These are phyloP conservation scores for Phalangium opilio DNA, from an alignment of 2,888 invertebrate species.

Conservation along the genomic window DNA sequence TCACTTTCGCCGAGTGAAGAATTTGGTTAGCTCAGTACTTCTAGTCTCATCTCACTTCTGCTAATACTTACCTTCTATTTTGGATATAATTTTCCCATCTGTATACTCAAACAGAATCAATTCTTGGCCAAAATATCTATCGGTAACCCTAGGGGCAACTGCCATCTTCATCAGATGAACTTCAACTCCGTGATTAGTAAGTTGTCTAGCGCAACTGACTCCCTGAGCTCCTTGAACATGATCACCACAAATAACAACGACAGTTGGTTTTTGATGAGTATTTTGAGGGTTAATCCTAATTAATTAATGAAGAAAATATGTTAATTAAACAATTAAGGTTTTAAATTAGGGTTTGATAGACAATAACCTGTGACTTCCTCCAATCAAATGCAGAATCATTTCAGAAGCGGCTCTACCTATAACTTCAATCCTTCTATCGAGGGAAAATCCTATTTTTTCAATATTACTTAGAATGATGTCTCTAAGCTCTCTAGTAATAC, in stretches of 20 bases:
- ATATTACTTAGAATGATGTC: conserved; percentile 50
- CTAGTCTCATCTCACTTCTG: too few species aligned
- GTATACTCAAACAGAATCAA: conserved; percentile 50
- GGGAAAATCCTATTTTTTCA: conserved; percentile 48
- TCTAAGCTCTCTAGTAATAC: conserved; percentile 49
- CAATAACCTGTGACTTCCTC: conserved; percentile 53
- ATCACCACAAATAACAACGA: conserved; percentile 55
- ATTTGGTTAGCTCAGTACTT: too few species aligned
- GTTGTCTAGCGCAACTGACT: conserved; percentile 58
- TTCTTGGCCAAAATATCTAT: conserved; percentile 38
- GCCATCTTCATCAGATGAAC: conserved; percentile 32
- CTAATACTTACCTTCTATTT: conserved; percentile 26
- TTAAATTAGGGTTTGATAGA: too few species aligned
- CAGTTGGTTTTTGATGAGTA: conserved; percentile 70
- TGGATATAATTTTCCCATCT: conserved; percentile 28
- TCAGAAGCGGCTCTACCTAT: conserved; percentile 70
- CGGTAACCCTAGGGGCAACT: not conserved
- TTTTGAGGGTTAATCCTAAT: conserved; percentile 60
- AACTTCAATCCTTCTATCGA: conserved; percentile 52
- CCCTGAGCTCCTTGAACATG: conserved; percentile 50
- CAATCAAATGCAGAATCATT: conserved; percentile 63
- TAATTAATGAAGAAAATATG: too few species aligned
- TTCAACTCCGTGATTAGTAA: conserved; percentile 63
- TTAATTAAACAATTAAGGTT: too few species aligned
- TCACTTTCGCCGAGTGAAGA: too few species aligned